phyloP scores from a whole-genome alignment of 2,888 invertebrate genomes.

The Ichneumoninae sp. region DNA sequence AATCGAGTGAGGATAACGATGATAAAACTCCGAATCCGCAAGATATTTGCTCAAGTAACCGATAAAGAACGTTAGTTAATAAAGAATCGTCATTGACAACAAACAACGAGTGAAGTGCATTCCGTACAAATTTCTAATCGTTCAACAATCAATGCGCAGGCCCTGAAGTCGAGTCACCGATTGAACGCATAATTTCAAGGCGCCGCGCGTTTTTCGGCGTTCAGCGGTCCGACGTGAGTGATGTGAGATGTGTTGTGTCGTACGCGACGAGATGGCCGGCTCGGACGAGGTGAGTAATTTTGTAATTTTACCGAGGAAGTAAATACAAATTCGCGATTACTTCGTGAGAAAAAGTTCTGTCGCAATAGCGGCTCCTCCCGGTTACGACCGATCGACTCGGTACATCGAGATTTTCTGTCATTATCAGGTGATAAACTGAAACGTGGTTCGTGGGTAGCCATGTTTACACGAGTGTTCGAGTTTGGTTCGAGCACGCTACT shows the following conservation, averaged over 20 bases:
- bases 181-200: conserved; percentile 29
- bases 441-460: conserved; percentile 59
- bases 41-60: conserved; percentile 26
- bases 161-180: background rate
- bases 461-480: conserved; percentile 45
- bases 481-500: conserved; percentile 44
- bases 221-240: conserved; percentile 48
- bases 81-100: background rate
- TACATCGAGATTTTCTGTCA: conserved; percentile 58
- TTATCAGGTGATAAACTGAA: conserved; percentile 41
- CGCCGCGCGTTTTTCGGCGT: conserved; percentile 36
- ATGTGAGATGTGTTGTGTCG: conserved; percentile 69
- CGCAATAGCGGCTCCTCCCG: background rate
- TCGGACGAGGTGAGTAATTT: conserved; percentile 69
- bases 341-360: background rate
- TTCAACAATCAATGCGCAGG: conserved; percentile 8
- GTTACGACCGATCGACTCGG: background rate
- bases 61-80: background rate
- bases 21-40: conserved; percentile 24
- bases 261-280: conserved; percentile 71
- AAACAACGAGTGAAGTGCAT: background rate
- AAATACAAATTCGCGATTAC: conserved; percentile 16
- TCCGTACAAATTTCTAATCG: background rate
- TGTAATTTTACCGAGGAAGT: conserved; percentile 46
- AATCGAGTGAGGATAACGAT: conserved; percentile 37